Conservation (phyloP, 2,797 vertebrate species). For the Neostethus bicornis region DNA sequence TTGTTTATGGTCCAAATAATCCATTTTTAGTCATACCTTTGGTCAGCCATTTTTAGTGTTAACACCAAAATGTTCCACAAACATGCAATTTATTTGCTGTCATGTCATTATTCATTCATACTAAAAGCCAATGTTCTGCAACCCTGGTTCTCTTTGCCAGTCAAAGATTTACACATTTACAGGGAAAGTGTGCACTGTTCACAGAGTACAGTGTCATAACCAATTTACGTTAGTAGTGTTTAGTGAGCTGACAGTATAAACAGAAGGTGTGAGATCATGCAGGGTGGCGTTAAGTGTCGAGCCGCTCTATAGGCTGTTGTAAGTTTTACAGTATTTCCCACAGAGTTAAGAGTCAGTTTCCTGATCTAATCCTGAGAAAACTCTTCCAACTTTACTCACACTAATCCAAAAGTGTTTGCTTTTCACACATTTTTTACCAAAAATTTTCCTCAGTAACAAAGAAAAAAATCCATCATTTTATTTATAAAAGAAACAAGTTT, state of each 20-base stretch:
- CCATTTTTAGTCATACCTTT: no score
- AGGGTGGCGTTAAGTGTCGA: slow-evolving; percentile 23
- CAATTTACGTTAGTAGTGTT: slow-evolving; percentile 17
- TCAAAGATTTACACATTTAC: no score
- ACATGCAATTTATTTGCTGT: background rate
- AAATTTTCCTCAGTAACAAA: no score
- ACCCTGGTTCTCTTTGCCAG: background rate
- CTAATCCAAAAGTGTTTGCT: slow-evolving; percentile 28
- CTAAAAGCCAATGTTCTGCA: background rate
- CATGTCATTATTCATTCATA: slow-evolving; percentile 1
- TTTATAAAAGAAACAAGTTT: slow-evolving; percentile 58
- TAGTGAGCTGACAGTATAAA: slow-evolving; percentile 17
- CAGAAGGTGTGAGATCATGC: slow-evolving; percentile 43
- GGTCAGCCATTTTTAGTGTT: no score
- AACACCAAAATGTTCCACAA: no score
- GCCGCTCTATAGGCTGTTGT: slow-evolving; percentile 31
- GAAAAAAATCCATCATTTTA: no score
- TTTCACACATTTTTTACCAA: slow-evolving; percentile 28
- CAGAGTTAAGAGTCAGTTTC: slow-evolving; percentile 58
- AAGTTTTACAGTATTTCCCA: slow-evolving; percentile 66
- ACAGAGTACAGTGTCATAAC: background rate
- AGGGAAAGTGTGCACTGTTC: background rate
- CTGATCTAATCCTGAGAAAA: slow-evolving; percentile 52
- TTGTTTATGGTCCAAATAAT: no score
- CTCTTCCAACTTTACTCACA: slow-evolving; percentile 22